These are phyloP conservation scores for Pseudochaenichthys georgianus DNA, from an alignment of 2,797 vertebrate species.

Conservation along the genomic window DNA sequence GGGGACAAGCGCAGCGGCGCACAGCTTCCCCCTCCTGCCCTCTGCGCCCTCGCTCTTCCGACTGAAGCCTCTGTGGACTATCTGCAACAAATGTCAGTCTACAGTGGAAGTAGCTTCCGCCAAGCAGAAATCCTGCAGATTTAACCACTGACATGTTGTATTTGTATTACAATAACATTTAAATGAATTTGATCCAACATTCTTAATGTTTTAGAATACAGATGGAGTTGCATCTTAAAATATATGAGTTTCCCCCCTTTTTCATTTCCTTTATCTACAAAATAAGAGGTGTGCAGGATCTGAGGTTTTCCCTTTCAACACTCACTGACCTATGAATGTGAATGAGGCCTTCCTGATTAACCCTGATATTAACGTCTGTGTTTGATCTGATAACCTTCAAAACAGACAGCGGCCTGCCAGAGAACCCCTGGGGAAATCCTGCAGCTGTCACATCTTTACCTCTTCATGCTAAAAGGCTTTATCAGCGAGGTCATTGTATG, in stretches of 20 bases:
- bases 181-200: neutral
- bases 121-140: conserved; percentile 32
- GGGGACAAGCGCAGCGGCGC: conserved; percentile 74
- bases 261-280: neutral
- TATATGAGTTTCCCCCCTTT: neutral
- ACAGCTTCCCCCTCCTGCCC: conserved; percentile 75
- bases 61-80: conserved; percentile 76
- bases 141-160: conserved; percentile 1
- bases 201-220: neutral
- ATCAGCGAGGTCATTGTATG: conserved; percentile 55
- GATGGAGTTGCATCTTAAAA: neutral
- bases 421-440: conserved; percentile 51
- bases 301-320: conserved; percentile 1
- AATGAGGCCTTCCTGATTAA: conserved; percentile 30
- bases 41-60: conserved; percentile 73
- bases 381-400: conserved; percentile 52
- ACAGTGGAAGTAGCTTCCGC: conserved; percentile 45
- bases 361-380: conserved; percentile 33
- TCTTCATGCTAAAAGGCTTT: conserved; percentile 42
- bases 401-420: conserved; percentile 39
- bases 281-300: neutral
- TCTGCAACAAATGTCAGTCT: conserved; percentile 77
- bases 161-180: neutral
- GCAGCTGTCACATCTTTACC: conserved; percentile 45
- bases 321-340: conserved; percentile 25